Percentiles rank a stretch among this genome's conserved stretches.
These are phyloP conservation scores for Latheticus oryzae DNA, from an alignment of 2,888 invertebrate genomes.

Conservation along the genomic window DNA sequence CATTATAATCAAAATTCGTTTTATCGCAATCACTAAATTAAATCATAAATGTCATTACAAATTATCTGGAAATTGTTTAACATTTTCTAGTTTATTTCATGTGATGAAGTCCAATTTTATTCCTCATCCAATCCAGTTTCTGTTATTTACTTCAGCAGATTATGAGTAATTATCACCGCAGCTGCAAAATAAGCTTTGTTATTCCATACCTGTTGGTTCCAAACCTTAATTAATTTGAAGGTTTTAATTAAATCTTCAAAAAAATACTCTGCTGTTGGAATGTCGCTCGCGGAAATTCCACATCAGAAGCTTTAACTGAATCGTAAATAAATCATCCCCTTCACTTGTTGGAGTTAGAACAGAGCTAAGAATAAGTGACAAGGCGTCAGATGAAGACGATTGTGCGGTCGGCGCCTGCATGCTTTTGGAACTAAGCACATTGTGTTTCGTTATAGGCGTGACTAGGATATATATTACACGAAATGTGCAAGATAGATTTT, in stretches of 20 bases:
- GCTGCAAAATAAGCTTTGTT: constrained; percentile 9
- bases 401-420: constrained; percentile 38
- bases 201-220: constrained; percentile 8
- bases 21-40: no score
- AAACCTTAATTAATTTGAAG: constrained; percentile 18
- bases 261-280: neutral
- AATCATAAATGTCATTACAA: no score
- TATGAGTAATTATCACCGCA: constrained; percentile 7
- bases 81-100: constrained; percentile 1
- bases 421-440: constrained; percentile 31
- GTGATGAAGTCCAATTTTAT: no score
- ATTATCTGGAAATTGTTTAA: no score
- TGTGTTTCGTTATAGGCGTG: constrained; percentile 40
- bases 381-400: constrained; percentile 37
- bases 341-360: constrained; percentile 19
- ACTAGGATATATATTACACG: constrained; percentile 39
- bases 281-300: constrained; percentile 1
- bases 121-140: no score
- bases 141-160: neutral
- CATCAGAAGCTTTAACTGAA: neutral
- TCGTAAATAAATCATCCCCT: constrained; percentile 21
- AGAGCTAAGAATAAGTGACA: constrained; percentile 34
- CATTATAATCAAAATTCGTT: no score
- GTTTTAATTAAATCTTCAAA: constrained; percentile 11
- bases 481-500: constrained; percentile 34